These are phyloP conservation scores for Pentamera pediparva DNA, from an alignment of 53 echinoderm and acorn worm species.

Conservation along the genomic window DNA sequence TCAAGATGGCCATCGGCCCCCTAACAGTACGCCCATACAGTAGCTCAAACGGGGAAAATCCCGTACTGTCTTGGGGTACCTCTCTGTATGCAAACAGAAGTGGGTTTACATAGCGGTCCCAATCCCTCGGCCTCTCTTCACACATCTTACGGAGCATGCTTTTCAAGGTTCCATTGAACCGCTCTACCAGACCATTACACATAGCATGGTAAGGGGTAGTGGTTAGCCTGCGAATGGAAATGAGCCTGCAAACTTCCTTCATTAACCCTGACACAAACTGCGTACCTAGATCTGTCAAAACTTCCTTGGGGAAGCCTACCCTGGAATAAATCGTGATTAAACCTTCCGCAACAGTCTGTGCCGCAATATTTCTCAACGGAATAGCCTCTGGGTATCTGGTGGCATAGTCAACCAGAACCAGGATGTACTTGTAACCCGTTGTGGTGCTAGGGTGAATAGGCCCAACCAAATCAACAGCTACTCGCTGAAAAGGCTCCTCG, in stretches of 20 bases:
- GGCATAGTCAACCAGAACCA: constrained; percentile 39
- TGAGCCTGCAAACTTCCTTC: constrained; percentile 17
- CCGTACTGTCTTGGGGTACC: constrained; percentile 28
- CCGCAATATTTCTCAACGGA: constrained; percentile 33
- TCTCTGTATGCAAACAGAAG: constrained; percentile 13
- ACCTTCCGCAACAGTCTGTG: constrained; percentile 34
- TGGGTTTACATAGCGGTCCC: constrained; percentile 30
- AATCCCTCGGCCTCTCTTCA: constrained; percentile 20
- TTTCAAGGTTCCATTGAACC: no score
- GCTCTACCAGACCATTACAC: no score
- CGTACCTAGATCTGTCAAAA: constrained; percentile 32
- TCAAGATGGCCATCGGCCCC: constrained; percentile 24
- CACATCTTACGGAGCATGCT: constrained; percentile 35
- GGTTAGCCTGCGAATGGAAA: no score
- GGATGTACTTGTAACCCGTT: constrained; percentile 27
- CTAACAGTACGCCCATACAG: constrained; percentile 23
- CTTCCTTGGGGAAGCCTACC: constrained; percentile 48
- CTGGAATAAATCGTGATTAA: constrained; percentile 44
- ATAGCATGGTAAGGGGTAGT: constrained; percentile 29
- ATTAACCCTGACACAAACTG: constrained; percentile 22
- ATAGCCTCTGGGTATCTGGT: constrained; percentile 48
- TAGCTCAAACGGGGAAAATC: constrained; percentile 28
- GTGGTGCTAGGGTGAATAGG: constrained; percentile 33
- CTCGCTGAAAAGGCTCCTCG: constrained; percentile 33
- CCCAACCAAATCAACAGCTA: constrained; percentile 51